Evolutionary conservation across 2,888 invertebrate genomes (phyloP).

Genomic region (Xestoiulus laeticollis): DNA sequence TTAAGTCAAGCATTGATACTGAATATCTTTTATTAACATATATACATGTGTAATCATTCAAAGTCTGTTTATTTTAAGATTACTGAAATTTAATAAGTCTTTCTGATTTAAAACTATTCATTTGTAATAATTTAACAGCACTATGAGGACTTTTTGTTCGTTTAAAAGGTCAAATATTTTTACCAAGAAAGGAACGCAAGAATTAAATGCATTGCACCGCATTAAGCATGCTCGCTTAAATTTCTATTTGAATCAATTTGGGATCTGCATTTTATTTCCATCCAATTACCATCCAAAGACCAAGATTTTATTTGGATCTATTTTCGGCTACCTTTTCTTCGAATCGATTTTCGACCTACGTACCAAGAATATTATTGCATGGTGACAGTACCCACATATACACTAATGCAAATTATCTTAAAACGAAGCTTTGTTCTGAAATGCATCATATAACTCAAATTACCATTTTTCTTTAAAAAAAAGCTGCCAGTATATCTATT

Average conservation of each 20-base stretch:
- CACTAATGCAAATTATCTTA: constrained; percentile 6
- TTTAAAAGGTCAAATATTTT: not conserved
- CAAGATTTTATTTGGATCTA: constrained; percentile 8
- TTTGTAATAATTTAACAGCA: too few relatives aligned
- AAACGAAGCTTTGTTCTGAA: constrained; percentile 7
- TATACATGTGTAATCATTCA: too few relatives aligned
- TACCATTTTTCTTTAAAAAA: not conserved
- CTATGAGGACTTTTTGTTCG: too few relatives aligned
- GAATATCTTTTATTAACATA: too few relatives aligned
- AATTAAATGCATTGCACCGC: not conserved
- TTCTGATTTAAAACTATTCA: too few relatives aligned
- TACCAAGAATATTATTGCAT: too few relatives aligned
- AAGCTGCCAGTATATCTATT: not conserved
- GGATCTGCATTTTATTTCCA: not conserved
- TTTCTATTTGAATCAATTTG: not conserved
- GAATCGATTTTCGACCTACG: not conserved
- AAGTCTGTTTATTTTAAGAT: too few relatives aligned
- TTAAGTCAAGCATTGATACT: too few relatives aligned
- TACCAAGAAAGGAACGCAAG: not conserved
- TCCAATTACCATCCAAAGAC: not conserved
- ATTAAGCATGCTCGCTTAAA: not conserved
- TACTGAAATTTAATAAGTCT: too few relatives aligned
- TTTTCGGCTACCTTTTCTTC: not conserved
- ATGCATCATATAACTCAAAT: not conserved
- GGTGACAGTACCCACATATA: not conserved